phyloP scores from a whole-genome alignment of 2,797 vertebrate genomes.

The Sylvia borin region DNA sequence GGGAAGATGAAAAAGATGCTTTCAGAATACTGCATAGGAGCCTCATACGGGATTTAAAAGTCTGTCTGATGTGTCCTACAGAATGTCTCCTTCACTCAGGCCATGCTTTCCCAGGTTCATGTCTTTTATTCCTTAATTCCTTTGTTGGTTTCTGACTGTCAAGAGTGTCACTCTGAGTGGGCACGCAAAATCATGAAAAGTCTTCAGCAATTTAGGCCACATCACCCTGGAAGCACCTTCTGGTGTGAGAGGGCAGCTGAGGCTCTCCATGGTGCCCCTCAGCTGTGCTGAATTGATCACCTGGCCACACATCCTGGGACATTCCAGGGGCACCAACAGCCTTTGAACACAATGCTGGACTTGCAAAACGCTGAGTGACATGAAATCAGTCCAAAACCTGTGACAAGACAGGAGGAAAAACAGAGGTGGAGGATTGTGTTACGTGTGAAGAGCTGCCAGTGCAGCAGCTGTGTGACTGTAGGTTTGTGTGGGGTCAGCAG shows the following conservation, averaged over 20 bases:
- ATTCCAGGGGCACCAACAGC: neutral
- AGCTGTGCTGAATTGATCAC: neutral
- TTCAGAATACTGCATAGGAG: neutral
- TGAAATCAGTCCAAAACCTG: neutral
- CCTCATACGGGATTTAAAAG: neutral
- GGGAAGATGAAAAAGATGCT: neutral
- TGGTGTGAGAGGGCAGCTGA: neutral
- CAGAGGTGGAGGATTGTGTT: neutral
- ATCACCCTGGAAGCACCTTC: neutral
- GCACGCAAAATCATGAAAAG: neutral
- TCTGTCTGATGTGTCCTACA: neutral
- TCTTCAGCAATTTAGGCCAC: neutral
- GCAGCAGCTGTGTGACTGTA: neutral
- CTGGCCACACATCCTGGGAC: neutral
- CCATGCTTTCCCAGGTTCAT: neutral
- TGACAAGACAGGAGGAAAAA: neutral
- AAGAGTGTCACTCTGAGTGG: neutral
- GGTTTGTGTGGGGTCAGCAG: neutral
- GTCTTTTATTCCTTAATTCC: neutral
- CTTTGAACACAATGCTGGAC: neutral
- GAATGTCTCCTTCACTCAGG: neutral
- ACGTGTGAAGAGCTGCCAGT: neutral
- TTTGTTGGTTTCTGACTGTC: neutral
- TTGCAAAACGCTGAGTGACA: accelerated
- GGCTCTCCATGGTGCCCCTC: neutral